Base-by-base conservation (phyloP, 2,113 vertebrate species). In the Hyperopisus bebe region DNA sequence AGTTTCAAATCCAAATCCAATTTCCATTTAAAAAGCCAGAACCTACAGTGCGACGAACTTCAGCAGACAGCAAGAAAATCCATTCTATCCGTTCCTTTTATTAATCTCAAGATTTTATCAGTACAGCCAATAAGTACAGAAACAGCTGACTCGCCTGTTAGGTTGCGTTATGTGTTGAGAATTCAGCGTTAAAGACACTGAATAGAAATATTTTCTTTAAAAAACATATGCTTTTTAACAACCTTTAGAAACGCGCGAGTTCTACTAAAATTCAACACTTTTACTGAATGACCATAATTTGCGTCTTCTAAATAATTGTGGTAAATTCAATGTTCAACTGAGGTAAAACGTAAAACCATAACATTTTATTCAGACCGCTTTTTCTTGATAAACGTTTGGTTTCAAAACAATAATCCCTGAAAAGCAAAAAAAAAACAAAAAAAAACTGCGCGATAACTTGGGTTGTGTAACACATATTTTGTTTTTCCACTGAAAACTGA, bases 321-420 rank as follows among this genome's bases (percentile, higher is more conserved):
- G 24, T 46, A 44, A 47, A 84, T 84, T 10, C 44, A 84, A 47
- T n/a, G 24, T n/a, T 47, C 7, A 84, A 10, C 44, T 84, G 82
- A 46, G 3, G 44, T 46, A 24, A 83, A 44, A 47, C 62, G 62
- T 66, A 27, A 70, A 70, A 70, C n/a, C 10, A 31, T 13, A 70
- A 13, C 1, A 11, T 46, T 84, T 84, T 80, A 42, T 84, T 84
- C 11, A 47, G 44, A 84, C 1, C 21, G 8, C 1, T 13, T 44
- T 84, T 84, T 84, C 82, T 47, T n/a, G 9, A 84, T 84, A 84
- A 84, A 84, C 3, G 8, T 47, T 84, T 47, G 44, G 82, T 84
- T 44, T 84, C 42, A 24, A 46, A 84, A 84, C 42, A 84, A 47
- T n/a, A 84, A 84, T 84, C 82, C 82, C 82, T 84, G 82, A 84